These are phyloP conservation scores for Idaea aversata DNA, from an alignment of 2,888 invertebrate species.

Conservation along the genomic window DNA sequence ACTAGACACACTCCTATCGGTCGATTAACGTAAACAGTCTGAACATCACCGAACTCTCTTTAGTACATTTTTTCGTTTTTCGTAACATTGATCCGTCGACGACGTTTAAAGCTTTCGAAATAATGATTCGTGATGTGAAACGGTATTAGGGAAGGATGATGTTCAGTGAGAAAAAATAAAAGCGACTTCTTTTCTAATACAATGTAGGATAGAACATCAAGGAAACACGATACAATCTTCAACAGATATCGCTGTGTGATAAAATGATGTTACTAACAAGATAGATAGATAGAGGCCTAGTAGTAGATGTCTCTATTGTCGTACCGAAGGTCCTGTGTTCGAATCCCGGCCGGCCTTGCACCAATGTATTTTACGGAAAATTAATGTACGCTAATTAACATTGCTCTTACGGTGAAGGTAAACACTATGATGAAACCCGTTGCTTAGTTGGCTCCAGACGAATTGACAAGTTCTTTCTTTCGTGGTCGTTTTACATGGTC, in stretches of 20 bases:
- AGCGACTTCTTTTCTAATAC: not conserved
- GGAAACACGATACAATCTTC: not conserved
- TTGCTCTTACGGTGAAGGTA: too few relatives aligned
- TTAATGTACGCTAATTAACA: not conserved
- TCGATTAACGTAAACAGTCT: not conserved
- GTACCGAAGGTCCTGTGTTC: too few relatives aligned
- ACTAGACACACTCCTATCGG: too few relatives aligned
- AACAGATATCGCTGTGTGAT: not conserved
- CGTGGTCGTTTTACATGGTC: too few relatives aligned
- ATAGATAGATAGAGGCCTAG: too few relatives aligned
- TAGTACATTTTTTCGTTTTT: not conserved
- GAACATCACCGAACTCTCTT: not conserved
- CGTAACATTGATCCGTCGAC: not conserved
- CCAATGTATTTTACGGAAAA: not conserved
- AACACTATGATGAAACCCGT: too few relatives aligned
- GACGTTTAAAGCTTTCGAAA: not conserved
- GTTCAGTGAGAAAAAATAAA: not conserved
- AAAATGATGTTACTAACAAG: not conserved
- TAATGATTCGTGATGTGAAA: not conserved
- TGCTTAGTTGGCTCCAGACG: too few relatives aligned
- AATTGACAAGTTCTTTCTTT: too few relatives aligned
- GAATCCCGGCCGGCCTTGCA: too few relatives aligned
- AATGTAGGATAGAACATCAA: not conserved
- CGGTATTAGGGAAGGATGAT: not conserved
- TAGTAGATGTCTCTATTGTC: too few relatives aligned